Conservation (phyloP, 2,888 invertebrate genomes). For the Fissipunctia ypsillon region DNA sequence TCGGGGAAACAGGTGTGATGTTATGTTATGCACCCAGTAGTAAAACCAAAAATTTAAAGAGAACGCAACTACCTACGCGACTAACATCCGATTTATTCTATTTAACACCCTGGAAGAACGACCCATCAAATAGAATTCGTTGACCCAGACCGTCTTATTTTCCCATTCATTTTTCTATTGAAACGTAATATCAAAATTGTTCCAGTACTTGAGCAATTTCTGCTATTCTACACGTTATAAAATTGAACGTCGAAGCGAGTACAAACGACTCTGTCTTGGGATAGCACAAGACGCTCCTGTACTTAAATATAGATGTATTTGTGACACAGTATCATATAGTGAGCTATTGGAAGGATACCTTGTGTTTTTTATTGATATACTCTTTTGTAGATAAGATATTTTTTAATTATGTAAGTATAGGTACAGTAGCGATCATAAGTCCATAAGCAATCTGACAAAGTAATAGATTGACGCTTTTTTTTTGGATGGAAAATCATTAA, state of each 20-base stretch:
- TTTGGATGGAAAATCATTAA: too few species aligned
- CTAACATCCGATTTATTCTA: slow-evolving; percentile 25
- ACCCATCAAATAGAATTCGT: slow-evolving; percentile 43
- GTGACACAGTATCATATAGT: slow-evolving; percentile 23
- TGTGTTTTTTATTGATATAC: background rate
- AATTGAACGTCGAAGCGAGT: slow-evolving; percentile 51
- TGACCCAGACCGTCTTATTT: slow-evolving; percentile 36
- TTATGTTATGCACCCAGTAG: background rate
- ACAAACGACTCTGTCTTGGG: slow-evolving; percentile 44
- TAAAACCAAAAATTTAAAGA: background rate
- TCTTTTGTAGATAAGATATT: background rate
- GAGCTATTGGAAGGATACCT: background rate
- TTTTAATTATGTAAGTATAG: background rate
- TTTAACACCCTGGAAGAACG: slow-evolving; percentile 18
- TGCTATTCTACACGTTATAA: slow-evolving; percentile 49
- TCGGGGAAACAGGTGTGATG: background rate
- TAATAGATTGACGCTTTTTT: too few species aligned
- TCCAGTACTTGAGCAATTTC: slow-evolving; percentile 49
- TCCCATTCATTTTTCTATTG: slow-evolving; percentile 63
- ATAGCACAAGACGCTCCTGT: slow-evolving; percentile 14
- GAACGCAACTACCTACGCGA: background rate
- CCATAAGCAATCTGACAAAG: too few species aligned
- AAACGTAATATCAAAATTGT: slow-evolving; percentile 68
- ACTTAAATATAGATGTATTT: slow-evolving; percentile 27
- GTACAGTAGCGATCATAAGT: too few species aligned